Base-by-base conservation (phyloP, 2,888 invertebrate species). In the Vandiemenella viatica region DNA sequence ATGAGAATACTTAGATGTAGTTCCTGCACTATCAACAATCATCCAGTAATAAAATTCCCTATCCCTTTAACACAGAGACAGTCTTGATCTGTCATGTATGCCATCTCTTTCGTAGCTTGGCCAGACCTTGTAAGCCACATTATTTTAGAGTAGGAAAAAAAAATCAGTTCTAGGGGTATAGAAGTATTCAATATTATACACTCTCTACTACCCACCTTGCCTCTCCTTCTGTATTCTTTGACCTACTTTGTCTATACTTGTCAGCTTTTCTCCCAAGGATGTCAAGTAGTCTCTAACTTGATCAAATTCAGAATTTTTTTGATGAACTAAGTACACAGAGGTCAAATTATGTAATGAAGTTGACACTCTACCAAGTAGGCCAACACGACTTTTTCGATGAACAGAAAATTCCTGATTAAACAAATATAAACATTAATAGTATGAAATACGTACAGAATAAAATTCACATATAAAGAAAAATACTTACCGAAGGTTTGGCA, bases 171-270 rank as follows among this genome's bases (percentile, higher is more conserved):
- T n/a, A n/a, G n/a, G n/a, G n/a, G n/a, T n/a, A n/a, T n/a, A n/a
- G n/a, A n/a, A 8, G 3, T 16, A 21, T 37, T 48, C 37, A 23
- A 20, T 46, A 5, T 48, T 18, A 19, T 21, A 50, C 22, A 43
- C 23, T 16, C 53, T 50, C 4, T 3, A 10, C 48, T 48, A 22
- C 17, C 54, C 52, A 71, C 73, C 73, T 65, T 68, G 70, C 55
- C 77, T 67, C 63, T 80, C 80, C 59, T 77, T 79, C 49, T 75
- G 68, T 53, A 80, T 75, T 50, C 80, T 68, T 59, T 70, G 72
- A 46, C 77, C 74, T 55, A 80, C 77, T 58, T 76, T 73, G 57
- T 80, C 80, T 51, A 82, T 69, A 8, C 72, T 71, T 1, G 63
- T 61, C 22, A 82, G 63, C 61, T 80, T 82, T 55, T 80, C 80